Conservation (phyloP, 23 tunicate genomes). For the Clavelina lepadiformis region DNA sequence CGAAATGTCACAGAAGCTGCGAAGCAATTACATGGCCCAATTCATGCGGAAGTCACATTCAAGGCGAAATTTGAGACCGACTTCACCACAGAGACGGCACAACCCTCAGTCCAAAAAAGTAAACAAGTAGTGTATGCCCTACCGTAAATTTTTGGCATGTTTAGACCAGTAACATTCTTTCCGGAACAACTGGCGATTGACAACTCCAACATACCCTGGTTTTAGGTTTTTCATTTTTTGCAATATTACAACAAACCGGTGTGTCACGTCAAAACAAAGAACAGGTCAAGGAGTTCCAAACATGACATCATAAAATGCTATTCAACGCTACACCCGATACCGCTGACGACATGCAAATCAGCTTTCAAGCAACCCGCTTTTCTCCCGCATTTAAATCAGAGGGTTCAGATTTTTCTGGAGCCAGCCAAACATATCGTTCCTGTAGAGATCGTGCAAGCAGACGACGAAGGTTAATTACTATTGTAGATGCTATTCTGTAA, state of each 20-base stretch:
- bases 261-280: conserved; percentile 39
- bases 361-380: conserved; percentile 7
- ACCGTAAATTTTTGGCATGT: too few relatives aligned
- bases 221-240: conserved; percentile 30
- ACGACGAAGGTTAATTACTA: too few relatives aligned
- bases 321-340: conserved; percentile 19
- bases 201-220: too few relatives aligned
- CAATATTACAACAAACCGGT: conserved; percentile 33
- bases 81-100: conserved; percentile 13
- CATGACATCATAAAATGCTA: conserved; percentile 15
- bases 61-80: conserved; percentile 8
- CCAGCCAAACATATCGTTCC: conserved; percentile 7
- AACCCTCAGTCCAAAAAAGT: conserved; percentile 23
- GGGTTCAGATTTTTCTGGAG: neutral
- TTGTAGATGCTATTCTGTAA: too few relatives aligned
- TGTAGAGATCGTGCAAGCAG: conserved; percentile 1
- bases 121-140: too few relatives aligned
- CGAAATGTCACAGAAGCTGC: conserved; percentile 1
- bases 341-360: conserved; percentile 35
- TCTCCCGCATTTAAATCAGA: conserved; percentile 1
- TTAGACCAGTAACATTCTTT: too few relatives aligned
- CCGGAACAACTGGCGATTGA: too few relatives aligned
- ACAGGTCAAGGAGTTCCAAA: conserved; percentile 1
- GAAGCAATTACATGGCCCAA: conserved; percentile 29
- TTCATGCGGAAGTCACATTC: neutral